Evolutionary conservation across 2,797 vertebrate species (phyloP).

Genomic region (Oreochromis mossambicus): DNA sequence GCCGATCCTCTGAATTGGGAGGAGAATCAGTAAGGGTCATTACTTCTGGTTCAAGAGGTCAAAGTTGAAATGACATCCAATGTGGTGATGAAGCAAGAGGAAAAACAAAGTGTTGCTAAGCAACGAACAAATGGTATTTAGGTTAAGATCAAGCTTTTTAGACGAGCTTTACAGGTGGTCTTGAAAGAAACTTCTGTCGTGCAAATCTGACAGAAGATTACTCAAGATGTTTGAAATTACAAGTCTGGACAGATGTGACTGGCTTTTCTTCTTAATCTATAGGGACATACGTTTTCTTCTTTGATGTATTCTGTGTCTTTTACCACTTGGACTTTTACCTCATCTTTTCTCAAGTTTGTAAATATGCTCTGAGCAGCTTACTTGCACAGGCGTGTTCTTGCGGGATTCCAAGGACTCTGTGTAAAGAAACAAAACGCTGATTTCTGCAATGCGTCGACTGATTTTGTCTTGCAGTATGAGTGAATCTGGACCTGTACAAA

Average conservation of each 20-base stretch:
- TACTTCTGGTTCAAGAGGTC: slow-evolving; percentile 66
- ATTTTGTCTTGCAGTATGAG: slow-evolving; percentile 15
- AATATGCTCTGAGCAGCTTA: slow-evolving; percentile 20
- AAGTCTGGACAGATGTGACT: slow-evolving; percentile 15
- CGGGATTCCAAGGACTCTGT: slow-evolving; percentile 27
- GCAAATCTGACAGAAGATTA: slow-evolving; percentile 29
- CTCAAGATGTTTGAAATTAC: slow-evolving; percentile 23
- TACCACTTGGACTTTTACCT: background rate
- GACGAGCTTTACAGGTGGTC: slow-evolving; percentile 9
- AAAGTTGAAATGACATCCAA: slow-evolving; percentile 67
- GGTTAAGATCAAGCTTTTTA: slow-evolving; percentile 27
- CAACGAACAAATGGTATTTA: slow-evolving; percentile 34
- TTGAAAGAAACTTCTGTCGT: slow-evolving; percentile 4
- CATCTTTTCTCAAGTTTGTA: slow-evolving; percentile 14
- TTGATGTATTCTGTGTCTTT: slow-evolving; percentile 38
- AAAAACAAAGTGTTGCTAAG: slow-evolving; percentile 58
- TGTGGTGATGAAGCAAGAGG: slow-evolving; percentile 49
- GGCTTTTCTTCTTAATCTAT: slow-evolving; percentile 5
- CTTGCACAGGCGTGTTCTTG: slow-evolving; percentile 43
- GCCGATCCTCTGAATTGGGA: slow-evolving; percentile 34
- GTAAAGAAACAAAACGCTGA: background rate
- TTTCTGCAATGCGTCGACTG: slow-evolving; percentile 16
- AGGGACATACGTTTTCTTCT: background rate
- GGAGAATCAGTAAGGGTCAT: slow-evolving; percentile 45
- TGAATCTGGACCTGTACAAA: slow-evolving; percentile 19